Percentiles rank a stretch among this genome's conserved stretches.
Conservation (phyloP, 1,140 invertebrate species). For the Dryas iulia region DNA sequence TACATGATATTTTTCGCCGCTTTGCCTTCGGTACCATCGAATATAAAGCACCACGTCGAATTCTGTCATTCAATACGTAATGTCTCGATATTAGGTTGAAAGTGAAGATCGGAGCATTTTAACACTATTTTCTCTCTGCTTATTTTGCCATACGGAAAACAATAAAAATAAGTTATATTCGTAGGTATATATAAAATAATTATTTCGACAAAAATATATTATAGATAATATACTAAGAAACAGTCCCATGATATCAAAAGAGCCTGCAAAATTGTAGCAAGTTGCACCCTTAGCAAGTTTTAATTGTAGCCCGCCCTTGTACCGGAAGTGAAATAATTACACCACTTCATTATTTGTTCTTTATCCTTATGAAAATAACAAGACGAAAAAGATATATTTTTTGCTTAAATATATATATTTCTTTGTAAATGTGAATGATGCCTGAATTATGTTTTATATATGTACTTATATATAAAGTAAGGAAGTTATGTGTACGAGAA, state of each 20-base stretch:
- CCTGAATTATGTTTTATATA: not conserved
- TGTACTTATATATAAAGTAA: too few relatives aligned
- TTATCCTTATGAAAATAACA: conserved; percentile 3
- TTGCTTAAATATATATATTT: not conserved
- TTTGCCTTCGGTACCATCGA: too few relatives aligned
- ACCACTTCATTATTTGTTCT: not conserved
- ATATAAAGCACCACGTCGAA: too few relatives aligned
- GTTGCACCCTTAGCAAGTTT: conserved; percentile 33
- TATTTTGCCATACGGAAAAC: too few relatives aligned
- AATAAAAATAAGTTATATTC: too few relatives aligned
- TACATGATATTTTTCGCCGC: too few relatives aligned
- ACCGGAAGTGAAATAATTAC: conserved; percentile 4
- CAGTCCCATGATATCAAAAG: conserved; percentile 7
- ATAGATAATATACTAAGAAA: not conserved
- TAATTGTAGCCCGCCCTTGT: conserved; percentile 38
- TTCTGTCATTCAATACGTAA: too few relatives aligned
- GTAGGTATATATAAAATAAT: not conserved
- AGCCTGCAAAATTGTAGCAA: not conserved
- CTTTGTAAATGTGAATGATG: not conserved
- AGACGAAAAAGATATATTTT: not conserved
- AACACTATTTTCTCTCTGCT: too few relatives aligned
- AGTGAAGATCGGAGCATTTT: too few relatives aligned
- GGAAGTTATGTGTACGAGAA: too few relatives aligned
- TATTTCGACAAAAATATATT: not conserved
- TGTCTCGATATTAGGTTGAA: too few relatives aligned